These are phyloP conservation scores for Halisarca cf. caerulea DNA, from an alignment of 37 sponge, comb jelly and placozoan species.

Conservation along the genomic window DNA sequence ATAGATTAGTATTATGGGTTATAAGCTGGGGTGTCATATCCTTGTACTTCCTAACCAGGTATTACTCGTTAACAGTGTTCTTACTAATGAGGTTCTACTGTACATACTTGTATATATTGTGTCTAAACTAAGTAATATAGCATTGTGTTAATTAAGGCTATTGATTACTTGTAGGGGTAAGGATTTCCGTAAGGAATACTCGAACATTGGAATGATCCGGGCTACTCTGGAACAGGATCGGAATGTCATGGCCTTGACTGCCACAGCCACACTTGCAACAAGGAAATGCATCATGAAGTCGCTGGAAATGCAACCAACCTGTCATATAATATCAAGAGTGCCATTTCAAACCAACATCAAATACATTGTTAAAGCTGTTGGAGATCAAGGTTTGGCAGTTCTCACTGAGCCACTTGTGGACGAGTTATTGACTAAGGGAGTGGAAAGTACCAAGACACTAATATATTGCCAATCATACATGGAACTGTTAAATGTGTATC, in stretches of 20 bases:
- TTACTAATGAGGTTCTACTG: no score
- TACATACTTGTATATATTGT: no score
- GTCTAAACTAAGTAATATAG: neutral
- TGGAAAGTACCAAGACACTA: neutral
- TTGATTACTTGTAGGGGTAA: constrained; percentile 27
- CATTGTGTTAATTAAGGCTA: neutral
- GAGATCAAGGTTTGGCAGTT: neutral
- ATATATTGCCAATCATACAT: neutral
- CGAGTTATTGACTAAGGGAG: neutral
- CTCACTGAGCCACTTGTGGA: neutral
- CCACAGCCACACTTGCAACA: constrained; percentile 34
- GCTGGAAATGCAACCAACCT: constrained; percentile 4
- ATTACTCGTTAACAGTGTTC: no score
- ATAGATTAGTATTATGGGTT: no score
- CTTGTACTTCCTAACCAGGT: no score
- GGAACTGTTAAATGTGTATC: neutral
- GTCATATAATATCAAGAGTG: neutral
- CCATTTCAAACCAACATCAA: neutral
- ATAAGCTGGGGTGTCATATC: no score
- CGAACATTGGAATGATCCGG: constrained; percentile 26
- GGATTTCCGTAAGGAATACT: constrained; percentile 39
- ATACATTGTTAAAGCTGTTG: neutral
- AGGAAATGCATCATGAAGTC: neutral
- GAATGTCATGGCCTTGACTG: constrained; percentile 57
- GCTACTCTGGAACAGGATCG: neutral